These are phyloP conservation scores for Ciona savignyi DNA, from an alignment of 23 tunicate species.

Conservation along the genomic window DNA sequence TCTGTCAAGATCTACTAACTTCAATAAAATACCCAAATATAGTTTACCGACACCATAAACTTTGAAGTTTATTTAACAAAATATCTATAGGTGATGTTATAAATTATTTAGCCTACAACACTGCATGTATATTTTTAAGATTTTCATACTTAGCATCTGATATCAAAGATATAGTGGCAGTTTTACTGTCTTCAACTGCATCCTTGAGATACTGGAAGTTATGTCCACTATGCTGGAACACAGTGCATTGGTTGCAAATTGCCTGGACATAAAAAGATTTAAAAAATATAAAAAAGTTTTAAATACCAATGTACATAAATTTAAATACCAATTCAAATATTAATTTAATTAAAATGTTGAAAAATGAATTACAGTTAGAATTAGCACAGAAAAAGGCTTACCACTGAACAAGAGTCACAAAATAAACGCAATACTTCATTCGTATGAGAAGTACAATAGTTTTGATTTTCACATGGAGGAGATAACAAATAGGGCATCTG, in stretches of 20 bases:
- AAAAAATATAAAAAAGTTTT: too few species aligned
- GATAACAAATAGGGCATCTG: constrained; percentile 18
- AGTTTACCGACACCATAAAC: too few species aligned
- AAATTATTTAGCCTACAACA: too few species aligned
- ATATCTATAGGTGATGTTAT: too few species aligned
- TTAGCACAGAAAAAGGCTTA: too few species aligned
- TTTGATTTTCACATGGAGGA: constrained; percentile 14
- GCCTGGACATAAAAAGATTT: constrained; percentile 44
- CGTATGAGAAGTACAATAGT: constrained; percentile 41
- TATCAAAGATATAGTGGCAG: constrained; percentile 24
- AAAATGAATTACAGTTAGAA: too few species aligned
- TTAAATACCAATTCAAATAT: too few species aligned
- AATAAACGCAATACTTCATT: constrained; percentile 43
- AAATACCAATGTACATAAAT: too few species aligned
- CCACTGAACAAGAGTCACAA: constrained; percentile 67
- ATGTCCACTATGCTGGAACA: constrained; percentile 66
- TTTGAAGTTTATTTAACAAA: too few species aligned
- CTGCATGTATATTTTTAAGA: background rate
- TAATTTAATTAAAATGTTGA: too few species aligned
- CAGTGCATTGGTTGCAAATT: constrained; percentile 58
- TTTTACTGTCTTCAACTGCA: constrained; percentile 47
- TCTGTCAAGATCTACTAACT: too few species aligned
- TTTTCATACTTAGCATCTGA: constrained; percentile 44
- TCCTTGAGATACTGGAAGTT: constrained; percentile 58
- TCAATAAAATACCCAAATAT: too few species aligned